Conservation (phyloP, 2,797 vertebrate genomes). For the Alauda arvensis region DNA sequence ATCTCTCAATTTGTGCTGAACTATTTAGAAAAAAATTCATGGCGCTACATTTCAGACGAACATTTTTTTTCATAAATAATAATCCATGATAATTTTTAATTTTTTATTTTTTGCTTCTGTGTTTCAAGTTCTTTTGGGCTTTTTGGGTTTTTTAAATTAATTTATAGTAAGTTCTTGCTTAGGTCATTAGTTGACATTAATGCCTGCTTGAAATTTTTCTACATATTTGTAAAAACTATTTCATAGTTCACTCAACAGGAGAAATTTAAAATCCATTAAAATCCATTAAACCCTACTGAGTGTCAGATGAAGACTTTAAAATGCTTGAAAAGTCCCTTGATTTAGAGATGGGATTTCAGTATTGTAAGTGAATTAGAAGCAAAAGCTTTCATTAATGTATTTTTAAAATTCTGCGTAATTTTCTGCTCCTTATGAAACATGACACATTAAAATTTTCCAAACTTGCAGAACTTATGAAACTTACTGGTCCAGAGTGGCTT, state of each 20-base stretch:
- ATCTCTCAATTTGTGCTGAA: not conserved
- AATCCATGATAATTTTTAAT: fast-evolving
- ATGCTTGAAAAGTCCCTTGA: not conserved
- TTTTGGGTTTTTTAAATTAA: not conserved
- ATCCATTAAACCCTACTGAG: not conserved
- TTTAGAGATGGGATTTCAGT: not conserved
- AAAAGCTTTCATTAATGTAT: not conserved
- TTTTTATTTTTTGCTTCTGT: not conserved
- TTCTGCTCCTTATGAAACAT: not conserved
- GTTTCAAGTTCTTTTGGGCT: not conserved
- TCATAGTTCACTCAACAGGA: not conserved
- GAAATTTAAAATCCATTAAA: slow-evolving; percentile 9
- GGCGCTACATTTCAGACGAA: not conserved
- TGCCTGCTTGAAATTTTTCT: not conserved
- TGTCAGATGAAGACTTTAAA: not conserved
- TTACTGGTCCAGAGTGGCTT: not conserved
- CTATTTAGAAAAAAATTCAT: not conserved
- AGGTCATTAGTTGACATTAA: not conserved
- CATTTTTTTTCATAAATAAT: not conserved
- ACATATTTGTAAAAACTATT: slow-evolving; percentile 1
- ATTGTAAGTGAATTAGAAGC: not conserved
- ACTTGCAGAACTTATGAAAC: not conserved
- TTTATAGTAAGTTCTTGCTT: not conserved
- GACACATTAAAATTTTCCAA: not conserved
- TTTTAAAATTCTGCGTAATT: not conserved